phyloP scores from a whole-genome alignment of 2,113 vertebrate genomes.

The Colinus virginianus region DNA sequence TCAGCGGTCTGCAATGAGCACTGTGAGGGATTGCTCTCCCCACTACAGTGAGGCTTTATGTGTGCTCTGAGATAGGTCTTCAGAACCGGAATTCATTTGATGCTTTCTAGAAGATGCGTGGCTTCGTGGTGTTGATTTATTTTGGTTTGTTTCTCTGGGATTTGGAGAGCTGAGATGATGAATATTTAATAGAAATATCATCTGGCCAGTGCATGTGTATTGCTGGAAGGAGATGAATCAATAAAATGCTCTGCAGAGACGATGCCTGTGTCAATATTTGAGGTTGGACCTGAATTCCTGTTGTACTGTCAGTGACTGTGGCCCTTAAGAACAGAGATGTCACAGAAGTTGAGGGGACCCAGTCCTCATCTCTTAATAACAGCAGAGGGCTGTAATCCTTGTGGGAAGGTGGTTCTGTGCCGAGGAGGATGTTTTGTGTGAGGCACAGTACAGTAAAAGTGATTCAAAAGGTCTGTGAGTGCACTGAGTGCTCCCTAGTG shows the following conservation, averaged over 20 bases:
- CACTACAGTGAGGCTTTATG: conserved; percentile 36
- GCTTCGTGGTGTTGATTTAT: not conserved
- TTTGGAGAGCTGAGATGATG: not conserved
- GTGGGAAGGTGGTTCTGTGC: not conserved
- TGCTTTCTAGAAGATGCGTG: not conserved
- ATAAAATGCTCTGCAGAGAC: not conserved
- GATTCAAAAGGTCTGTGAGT: not conserved
- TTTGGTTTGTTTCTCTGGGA: not conserved
- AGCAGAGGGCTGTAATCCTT: not conserved
- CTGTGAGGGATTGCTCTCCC: conserved; percentile 54
- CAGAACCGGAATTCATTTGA: not conserved
- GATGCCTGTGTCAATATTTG: not conserved
- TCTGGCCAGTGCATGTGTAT: not conserved
- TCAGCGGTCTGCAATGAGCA: conserved; percentile 60
- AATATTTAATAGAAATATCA: conserved; percentile 3
- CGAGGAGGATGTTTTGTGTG: not conserved
- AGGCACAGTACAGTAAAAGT: not conserved
- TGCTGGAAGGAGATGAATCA: not conserved
- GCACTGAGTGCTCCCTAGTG: not conserved
- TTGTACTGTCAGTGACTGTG: not conserved
- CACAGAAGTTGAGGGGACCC: not conserved
- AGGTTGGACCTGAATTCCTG: not conserved
- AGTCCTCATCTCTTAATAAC: not conserved
- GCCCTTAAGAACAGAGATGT: not conserved
- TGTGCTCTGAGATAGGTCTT: not conserved